These are phyloP conservation scores for Hesperophylax magnus DNA, from an alignment of 1,140 invertebrate species.

Conservation along the genomic window DNA sequence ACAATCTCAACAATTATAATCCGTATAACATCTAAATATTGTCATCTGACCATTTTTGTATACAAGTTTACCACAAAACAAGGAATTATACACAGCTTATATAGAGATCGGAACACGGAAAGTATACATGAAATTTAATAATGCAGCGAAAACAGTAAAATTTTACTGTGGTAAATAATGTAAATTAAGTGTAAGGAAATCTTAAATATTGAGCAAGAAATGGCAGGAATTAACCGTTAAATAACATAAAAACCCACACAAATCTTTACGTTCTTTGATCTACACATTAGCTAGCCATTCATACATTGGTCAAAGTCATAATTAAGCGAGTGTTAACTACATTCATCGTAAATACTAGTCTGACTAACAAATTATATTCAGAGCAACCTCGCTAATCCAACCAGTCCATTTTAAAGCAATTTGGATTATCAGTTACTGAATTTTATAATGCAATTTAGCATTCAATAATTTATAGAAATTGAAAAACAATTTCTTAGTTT, in stretches of 20 bases:
- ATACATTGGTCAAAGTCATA: constrained; percentile 37
- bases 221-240: constrained; percentile 31
- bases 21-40: constrained; percentile 27
- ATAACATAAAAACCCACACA: constrained; percentile 19
- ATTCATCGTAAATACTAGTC: constrained; percentile 2
- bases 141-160: neutral
- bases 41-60: constrained; percentile 24
- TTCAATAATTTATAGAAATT: no score
- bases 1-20: constrained; percentile 38
- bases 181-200: neutral
- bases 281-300: constrained; percentile 19
- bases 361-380: constrained; percentile 22
- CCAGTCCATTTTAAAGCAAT: no score
- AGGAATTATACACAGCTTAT: neutral
- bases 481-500: no score
- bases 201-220: constrained; percentile 38
- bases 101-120: neutral
- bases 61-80: neutral
- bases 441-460: no score
- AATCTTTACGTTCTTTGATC: neutral
- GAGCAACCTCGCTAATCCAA: no score
- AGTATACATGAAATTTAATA: neutral
- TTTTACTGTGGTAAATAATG: neutral
- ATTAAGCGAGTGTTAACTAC: constrained; percentile 27
- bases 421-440: no score